Conservation (phyloP, 2,113 vertebrate species). For the Mus pahari region DNA sequence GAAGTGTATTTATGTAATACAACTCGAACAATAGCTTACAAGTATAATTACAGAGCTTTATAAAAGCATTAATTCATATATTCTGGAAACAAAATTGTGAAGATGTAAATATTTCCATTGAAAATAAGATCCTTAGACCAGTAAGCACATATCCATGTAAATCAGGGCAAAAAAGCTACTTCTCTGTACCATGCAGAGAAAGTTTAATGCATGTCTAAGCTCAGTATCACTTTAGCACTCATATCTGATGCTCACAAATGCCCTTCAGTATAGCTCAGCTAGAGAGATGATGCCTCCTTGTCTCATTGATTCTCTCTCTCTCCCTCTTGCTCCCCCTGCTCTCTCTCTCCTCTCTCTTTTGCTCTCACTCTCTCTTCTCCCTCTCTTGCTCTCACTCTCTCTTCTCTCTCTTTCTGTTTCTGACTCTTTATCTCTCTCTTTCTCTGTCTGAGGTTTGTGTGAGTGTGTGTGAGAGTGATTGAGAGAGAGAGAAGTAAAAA, state of each 20-base stretch:
- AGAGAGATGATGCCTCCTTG: rapidly evolving
- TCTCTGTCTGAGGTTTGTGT: too few species aligned
- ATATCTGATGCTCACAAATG: rapidly evolving
- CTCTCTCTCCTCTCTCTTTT: too few species aligned
- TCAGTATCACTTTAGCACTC: rapidly evolving
- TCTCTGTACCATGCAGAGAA: rapidly evolving
- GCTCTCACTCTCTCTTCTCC: too few species aligned
- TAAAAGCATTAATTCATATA: neutral
- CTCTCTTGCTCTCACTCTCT: too few species aligned
- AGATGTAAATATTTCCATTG: neutral
- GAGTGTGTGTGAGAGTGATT: too few species aligned
- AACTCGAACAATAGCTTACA: neutral
- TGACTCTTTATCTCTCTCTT: too few species aligned
- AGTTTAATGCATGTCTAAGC: rapidly evolving
- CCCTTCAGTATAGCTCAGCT: rapidly evolving
- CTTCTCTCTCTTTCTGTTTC: too few species aligned
- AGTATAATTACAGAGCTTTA: neutral
- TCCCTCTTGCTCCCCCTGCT: too few species aligned
- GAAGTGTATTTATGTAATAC: neutral
- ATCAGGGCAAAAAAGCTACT: rapidly evolving
- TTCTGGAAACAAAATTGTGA: neutral
- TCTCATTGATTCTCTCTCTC: neutral
- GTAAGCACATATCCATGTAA: neutral
- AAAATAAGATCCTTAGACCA: neutral
- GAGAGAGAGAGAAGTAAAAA: too few species aligned